Evolutionary conservation across 2,113 vertebrate genomes (phyloP).

Genomic region (Trachemys scripta): DNA sequence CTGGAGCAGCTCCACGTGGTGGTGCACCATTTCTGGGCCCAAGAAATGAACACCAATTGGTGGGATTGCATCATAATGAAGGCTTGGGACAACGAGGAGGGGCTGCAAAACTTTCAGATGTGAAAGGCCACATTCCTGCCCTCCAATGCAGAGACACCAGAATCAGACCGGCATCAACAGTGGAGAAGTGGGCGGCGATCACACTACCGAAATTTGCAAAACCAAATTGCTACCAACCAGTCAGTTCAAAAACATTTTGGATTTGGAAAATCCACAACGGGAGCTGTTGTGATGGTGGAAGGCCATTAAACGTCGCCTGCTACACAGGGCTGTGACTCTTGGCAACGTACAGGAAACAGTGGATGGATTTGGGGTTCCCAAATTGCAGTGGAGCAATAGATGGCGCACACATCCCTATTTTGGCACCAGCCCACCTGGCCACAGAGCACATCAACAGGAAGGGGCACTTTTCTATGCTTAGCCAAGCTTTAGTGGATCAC

Average conservation of each 20-base stretch:
- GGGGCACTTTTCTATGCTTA: neutral
- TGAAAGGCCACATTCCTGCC: neutral
- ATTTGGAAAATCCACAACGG: neutral
- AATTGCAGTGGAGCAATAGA: neutral
- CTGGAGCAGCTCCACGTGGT: neutral
- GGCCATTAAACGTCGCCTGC: neutral
- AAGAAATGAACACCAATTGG: neutral
- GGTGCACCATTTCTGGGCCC: no score
- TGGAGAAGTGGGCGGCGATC: neutral
- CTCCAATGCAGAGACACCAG: neutral
- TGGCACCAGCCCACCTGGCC: no score
- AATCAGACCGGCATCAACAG: neutral
- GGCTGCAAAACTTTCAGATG: neutral
- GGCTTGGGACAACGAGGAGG: neutral
- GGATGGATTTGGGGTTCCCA: neutral
- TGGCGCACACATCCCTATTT: no score
- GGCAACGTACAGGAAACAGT: neutral
- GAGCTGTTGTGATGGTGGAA: neutral
- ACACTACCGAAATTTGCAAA: neutral
- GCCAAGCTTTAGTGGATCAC: no score
- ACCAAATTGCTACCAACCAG: neutral
- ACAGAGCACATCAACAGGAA: no score
- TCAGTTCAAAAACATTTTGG: neutral
- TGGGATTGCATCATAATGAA: neutral
- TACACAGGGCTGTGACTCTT: neutral